Conservation (phyloP, 2,113 vertebrate species). For the Antigone vipio region DNA sequence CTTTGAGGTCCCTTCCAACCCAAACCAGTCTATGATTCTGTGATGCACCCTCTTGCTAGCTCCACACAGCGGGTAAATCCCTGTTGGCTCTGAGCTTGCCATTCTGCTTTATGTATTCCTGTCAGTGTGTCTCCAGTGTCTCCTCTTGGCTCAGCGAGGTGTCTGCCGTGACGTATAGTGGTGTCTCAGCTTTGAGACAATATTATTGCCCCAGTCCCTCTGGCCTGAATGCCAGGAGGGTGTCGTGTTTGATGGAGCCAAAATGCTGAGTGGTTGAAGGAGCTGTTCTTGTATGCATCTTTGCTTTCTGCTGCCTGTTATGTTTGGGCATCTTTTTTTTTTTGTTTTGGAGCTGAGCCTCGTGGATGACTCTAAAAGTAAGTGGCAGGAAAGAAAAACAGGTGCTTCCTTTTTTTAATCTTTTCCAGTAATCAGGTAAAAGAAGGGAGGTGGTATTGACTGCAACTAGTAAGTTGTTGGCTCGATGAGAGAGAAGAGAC, state of each 20-base stretch:
- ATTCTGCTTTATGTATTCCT: neutral
- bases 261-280: neutral
- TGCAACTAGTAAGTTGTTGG: neutral
- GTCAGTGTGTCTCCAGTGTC: neutral
- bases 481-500: neutral
- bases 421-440: neutral
- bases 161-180: neutral
- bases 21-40: no score
- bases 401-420: neutral
- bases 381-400: neutral
- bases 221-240: neutral
- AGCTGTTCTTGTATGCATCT: neutral
- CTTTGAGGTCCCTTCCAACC: no score
- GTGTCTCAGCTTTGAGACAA: neutral
- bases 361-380: neutral
- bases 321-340: neutral
- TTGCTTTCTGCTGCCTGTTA: neutral
- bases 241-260: neutral
- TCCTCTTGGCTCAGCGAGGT: neutral
- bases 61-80: neutral
- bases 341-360: neutral
- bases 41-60: neutral
- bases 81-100: accelerated
- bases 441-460: neutral
- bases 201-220: neutral